Percentiles rank a stretch among this genome's conserved stretches.
phyloP scores from a whole-genome alignment of 2,113 vertebrate genomes.

The Channa argus region DNA sequence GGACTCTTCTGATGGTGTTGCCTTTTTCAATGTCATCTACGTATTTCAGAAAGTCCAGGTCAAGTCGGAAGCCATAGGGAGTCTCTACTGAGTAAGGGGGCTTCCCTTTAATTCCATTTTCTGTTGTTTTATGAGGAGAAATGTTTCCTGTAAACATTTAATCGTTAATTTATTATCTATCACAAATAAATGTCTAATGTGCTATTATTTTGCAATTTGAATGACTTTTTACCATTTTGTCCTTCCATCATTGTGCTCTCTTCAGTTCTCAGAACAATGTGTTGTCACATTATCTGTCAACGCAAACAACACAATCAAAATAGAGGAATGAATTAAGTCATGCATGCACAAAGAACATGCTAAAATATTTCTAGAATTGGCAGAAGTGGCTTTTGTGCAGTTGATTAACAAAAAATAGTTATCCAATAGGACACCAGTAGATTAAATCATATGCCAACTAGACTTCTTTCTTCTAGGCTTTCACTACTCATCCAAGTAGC shows the following conservation, averaged over 20 bases:
- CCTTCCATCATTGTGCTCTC: constrained; percentile 83
- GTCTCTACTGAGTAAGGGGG: constrained; percentile 95
- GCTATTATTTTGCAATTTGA: neutral
- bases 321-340: neutral
- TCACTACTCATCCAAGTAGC: no score
- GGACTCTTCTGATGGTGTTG: constrained; percentile 92
- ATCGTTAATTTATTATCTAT: constrained; percentile 4
- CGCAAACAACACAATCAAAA: constrained; percentile 8
- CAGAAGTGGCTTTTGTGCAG: constrained; percentile 19
- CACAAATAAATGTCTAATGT: neutral
- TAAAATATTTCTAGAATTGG: constrained; percentile 27
- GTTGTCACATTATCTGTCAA: constrained; percentile 57
- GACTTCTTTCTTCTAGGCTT: no score
- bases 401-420: constrained; percentile 23
- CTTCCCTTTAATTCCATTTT: constrained; percentile 83
- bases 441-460: no score
- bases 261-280: constrained; percentile 30
- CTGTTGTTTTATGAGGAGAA: constrained; percentile 67
- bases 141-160: constrained; percentile 79
- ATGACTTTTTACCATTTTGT: constrained; percentile 84
- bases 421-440: neutral
- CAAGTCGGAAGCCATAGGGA: constrained; percentile 93
- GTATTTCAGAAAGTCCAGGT: constrained; percentile 97
- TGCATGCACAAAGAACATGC: constrained; percentile 12
- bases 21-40: constrained; percentile 99